These are phyloP conservation scores for Camponotus vicinus DNA, from an alignment of 1,140 invertebrate genomes.

Conservation along the genomic window DNA sequence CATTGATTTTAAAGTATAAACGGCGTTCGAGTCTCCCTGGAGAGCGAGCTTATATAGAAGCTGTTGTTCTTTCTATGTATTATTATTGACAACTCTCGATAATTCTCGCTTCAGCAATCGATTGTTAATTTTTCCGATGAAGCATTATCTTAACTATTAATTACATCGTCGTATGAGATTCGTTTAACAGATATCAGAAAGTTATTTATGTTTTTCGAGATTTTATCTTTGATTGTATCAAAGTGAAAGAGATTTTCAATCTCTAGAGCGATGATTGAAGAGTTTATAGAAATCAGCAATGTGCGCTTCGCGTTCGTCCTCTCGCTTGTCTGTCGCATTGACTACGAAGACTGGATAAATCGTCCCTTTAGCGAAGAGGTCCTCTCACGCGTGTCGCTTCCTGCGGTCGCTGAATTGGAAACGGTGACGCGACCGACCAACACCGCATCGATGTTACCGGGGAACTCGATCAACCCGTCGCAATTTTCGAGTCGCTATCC, in stretches of 20 bases:
- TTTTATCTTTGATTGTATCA: not conserved
- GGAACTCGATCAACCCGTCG: slow-evolving; percentile 38
- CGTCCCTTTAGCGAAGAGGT: not conserved
- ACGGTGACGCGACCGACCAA: slow-evolving; percentile 40
- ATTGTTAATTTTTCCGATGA: not conserved
- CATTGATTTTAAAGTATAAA: slow-evolving; percentile 26
- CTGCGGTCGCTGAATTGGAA: slow-evolving; percentile 58
- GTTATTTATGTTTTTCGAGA: not conserved
- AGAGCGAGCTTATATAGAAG: not conserved
- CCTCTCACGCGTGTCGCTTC: not conserved
- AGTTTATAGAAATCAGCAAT: not conserved
- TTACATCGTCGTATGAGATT: not conserved
- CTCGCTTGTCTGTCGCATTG: not conserved
- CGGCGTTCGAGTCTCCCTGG: not conserved
- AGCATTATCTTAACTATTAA: not conserved
- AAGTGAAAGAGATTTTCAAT: not conserved
- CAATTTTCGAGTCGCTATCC: slow-evolving; percentile 30
- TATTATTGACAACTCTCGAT: not conserved
- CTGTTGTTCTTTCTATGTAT: too few relatives aligned
- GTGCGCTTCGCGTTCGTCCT: not conserved
- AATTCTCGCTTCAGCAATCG: not conserved
- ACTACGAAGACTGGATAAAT: slow-evolving; percentile 1
- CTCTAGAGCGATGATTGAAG: not conserved
- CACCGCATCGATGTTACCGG: slow-evolving; percentile 62
- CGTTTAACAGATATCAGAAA: not conserved